phyloP scores from a whole-genome alignment of 2,113 vertebrate species.

The Melanerpes aurifrons region DNA sequence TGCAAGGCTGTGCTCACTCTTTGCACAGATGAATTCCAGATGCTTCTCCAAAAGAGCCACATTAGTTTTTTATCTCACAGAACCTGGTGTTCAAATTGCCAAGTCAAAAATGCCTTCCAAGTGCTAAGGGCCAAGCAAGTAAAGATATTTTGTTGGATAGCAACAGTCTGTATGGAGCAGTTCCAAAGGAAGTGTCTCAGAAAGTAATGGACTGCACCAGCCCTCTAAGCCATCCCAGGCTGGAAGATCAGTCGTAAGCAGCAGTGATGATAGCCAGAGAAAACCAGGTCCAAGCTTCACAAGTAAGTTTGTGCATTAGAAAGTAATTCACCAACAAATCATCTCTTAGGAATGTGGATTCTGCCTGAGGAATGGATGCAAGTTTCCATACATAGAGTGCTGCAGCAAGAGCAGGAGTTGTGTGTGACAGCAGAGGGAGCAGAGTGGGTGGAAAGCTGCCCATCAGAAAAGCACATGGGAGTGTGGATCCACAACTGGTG shows the following conservation, averaged over 20 bases:
- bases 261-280: neutral
- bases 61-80: slow-evolving; percentile 45
- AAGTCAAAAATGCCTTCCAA: slow-evolving; percentile 23
- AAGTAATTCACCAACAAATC: neutral
- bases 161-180: neutral
- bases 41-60: slow-evolving; percentile 32
- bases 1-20: slow-evolving; percentile 18
- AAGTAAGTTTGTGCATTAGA: neutral
- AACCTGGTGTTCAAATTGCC: slow-evolving; percentile 39
- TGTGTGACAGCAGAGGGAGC: neutral
- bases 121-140: neutral
- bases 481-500: no score
- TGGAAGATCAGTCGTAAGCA: neutral
- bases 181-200: neutral
- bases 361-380: neutral
- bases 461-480: no score
- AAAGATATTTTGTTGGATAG: neutral
- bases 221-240: neutral
- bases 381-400: neutral
- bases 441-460: no score
- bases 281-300: accelerated
- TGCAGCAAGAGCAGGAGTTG: neutral
- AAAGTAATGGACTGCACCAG: neutral
- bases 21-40: slow-evolving; percentile 34
- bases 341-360: neutral